Percentiles rank a stretch among this genome's conserved stretches.
Conservation (phyloP, 2,797 vertebrate genomes). For the Scyliorhinus canicula region DNA sequence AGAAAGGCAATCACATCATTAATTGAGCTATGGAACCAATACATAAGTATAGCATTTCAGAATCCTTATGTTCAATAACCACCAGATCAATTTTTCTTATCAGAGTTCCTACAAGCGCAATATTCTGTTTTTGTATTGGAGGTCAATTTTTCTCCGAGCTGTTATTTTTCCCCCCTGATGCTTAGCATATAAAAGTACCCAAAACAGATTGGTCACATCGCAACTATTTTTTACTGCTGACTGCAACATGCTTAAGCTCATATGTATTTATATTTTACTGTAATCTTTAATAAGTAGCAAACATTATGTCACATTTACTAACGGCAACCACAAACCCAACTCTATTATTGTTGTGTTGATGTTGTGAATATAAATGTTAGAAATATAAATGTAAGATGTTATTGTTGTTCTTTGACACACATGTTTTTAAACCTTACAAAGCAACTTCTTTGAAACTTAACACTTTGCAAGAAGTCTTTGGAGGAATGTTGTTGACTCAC, state of each 20-base stretch:
- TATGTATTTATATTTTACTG: neutral
- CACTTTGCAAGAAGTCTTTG: neutral
- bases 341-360: neutral
- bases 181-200: neutral
- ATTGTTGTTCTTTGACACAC: neutral
- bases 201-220: neutral
- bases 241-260: neutral
- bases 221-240: neutral
- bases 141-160: neutral
- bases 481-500: neutral
- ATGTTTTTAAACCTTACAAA: neutral
- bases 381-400: neutral
- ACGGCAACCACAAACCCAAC: neutral
- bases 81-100: neutral
- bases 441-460: neutral
- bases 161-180: neutral
- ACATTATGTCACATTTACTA: neutral
- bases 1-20: neutral
- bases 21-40: neutral
- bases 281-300: neutral
- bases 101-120: neutral
- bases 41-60: neutral
- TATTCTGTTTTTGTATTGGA: neutral
- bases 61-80: neutral
- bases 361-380: neutral